A percentile compares a stretch with the other conserved stretches of the same genome.
These are phyloP conservation scores for Bothrops jararaca DNA, from an alignment of 2,113 vertebrate genomes.

Conservation along the genomic window DNA sequence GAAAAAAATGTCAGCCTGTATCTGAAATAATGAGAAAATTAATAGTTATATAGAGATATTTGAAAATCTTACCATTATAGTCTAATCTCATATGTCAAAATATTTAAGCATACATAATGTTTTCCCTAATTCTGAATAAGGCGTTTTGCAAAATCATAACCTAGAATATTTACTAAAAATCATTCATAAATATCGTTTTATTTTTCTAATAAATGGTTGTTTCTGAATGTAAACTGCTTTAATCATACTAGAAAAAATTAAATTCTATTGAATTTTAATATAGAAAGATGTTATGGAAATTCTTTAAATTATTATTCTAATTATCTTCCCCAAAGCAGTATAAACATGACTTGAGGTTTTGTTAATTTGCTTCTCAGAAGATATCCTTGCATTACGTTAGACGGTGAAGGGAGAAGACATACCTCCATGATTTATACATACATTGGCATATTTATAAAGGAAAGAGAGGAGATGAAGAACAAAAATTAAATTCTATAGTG, in stretches of 20 bases:
- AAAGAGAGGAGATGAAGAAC: neutral
- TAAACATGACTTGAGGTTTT: neutral
- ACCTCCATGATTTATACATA: neutral
- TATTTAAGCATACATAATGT: neutral
- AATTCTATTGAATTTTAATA: neutral
- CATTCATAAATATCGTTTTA: neutral
- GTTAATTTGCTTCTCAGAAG: neutral
- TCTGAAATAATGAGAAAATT: neutral
- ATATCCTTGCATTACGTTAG: neutral
- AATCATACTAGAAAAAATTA: neutral
- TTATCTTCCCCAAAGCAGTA: neutral
- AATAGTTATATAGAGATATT: neutral
- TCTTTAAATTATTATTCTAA: neutral
- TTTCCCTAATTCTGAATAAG: neutral
- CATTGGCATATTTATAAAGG: neutral
- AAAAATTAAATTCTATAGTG: neutral
- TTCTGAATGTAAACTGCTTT: neutral
- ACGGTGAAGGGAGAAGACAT: neutral
- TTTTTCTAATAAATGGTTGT: neutral
- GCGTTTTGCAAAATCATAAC: neutral
- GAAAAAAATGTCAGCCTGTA: neutral
- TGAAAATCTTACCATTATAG: neutral
- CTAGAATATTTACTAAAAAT: neutral
- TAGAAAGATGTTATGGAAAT: neutral
- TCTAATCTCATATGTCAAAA: neutral